These are phyloP conservation scores for Meriones psammophilus DNA, from an alignment of 2,797 vertebrate species.

Conservation along the genomic window DNA sequence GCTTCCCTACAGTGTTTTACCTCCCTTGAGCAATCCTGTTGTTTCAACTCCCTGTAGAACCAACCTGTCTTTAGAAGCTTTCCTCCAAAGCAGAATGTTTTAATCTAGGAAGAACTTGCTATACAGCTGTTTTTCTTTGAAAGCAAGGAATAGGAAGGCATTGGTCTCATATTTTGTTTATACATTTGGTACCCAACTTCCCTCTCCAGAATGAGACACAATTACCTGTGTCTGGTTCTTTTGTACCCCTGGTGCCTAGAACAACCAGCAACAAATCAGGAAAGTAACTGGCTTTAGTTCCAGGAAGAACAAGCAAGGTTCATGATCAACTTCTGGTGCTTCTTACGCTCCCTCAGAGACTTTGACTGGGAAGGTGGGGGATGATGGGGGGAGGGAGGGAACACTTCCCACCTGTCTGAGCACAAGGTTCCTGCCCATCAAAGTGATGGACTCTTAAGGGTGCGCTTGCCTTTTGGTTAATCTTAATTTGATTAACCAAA, in stretches of 20 bases:
- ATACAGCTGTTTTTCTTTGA: background rate
- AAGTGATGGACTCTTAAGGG: background rate
- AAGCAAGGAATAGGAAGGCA: background rate
- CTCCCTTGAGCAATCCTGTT: background rate
- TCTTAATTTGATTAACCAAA: no score
- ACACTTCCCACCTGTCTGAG: background rate
- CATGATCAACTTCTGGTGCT: background rate
- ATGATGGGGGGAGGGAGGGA: background rate
- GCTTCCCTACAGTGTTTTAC: background rate
- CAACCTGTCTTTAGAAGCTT: background rate
- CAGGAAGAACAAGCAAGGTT: background rate
- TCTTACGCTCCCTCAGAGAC: background rate
- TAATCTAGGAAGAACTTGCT: no score
- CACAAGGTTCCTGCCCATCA: background rate
- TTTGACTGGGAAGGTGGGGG: no score
- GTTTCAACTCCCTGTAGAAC: background rate
- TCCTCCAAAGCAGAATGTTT: background rate
- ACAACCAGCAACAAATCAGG: background rate
- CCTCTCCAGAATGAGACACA: background rate
- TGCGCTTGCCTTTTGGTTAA: background rate
- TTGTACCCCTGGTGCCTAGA: background rate
- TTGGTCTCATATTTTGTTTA: background rate
- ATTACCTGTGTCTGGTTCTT: background rate
- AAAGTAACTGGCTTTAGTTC: constrained; percentile 14
- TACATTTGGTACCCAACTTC: background rate